phyloP scores from a whole-genome alignment of 1,140 invertebrate genomes.

The Drosophila ambigua region DNA sequence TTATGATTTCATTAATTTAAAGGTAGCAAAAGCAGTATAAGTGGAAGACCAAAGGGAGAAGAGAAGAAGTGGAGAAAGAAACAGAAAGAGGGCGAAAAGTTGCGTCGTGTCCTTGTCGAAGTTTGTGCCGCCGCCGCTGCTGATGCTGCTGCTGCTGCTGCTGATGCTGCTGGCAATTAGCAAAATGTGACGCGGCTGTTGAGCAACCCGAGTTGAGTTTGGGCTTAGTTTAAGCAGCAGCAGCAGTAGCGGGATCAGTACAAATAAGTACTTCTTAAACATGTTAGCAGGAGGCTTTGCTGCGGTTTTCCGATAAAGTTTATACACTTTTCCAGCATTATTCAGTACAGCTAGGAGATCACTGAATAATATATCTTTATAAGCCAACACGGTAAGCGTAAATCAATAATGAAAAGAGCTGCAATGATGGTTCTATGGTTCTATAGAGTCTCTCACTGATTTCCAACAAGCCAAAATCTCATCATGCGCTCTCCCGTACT shows the following conservation, averaged over 20 bases:
- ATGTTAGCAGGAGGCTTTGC: too few relatives aligned
- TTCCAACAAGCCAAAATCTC: too few relatives aligned
- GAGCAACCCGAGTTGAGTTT: constrained; percentile 52
- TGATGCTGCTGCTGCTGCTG: background rate
- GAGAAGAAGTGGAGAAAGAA: constrained; percentile 8
- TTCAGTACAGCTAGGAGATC: too few relatives aligned
- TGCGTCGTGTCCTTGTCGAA: constrained; percentile 55
- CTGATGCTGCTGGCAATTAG: constrained; percentile 48
- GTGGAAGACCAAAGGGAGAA: constrained; percentile 3
- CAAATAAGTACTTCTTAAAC: too few relatives aligned
- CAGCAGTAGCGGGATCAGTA: constrained; percentile 27
- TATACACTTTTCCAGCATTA: too few relatives aligned
- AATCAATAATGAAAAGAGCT: too few relatives aligned
- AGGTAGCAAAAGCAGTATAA: constrained; percentile 21
- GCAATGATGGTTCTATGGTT: too few relatives aligned
- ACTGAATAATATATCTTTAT: too few relatives aligned
- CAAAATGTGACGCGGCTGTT: constrained; percentile 60
- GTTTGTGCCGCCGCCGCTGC: constrained; percentile 25
- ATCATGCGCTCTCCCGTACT: background rate
- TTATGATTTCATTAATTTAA: constrained; percentile 72
- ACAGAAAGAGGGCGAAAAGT: constrained; percentile 43
- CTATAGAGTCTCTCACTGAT: too few relatives aligned
- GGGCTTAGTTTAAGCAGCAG: constrained; percentile 44
- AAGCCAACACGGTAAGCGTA: too few relatives aligned
- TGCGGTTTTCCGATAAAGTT: too few relatives aligned